phyloP scores from a whole-genome alignment of 2,113 vertebrate genomes.

The Hiodon tergisus region DNA sequence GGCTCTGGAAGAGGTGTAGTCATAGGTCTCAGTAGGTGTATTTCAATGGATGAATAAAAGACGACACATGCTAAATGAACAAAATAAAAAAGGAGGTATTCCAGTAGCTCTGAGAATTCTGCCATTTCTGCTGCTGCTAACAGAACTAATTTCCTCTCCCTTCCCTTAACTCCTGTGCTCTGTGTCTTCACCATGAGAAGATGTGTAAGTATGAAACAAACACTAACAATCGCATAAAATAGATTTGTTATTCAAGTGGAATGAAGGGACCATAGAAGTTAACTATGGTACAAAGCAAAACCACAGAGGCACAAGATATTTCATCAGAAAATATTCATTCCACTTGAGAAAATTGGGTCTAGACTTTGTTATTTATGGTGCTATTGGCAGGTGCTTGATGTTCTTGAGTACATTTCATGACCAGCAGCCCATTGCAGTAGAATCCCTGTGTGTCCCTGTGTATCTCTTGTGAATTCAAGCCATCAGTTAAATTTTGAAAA shows the following conservation, averaged over 20 bases:
- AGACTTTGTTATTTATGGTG: background rate
- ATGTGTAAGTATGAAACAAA: constrained; percentile 8
- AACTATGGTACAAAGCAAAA: background rate
- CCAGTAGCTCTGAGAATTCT: background rate
- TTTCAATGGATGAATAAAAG: background rate
- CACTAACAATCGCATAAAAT: background rate
- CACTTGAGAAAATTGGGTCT: background rate
- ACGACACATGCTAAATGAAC: background rate
- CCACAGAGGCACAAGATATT: no score
- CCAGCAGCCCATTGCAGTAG: background rate
- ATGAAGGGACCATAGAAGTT: background rate
- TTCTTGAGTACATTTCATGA: background rate
- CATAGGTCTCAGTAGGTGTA: no score
- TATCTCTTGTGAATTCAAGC: no score
- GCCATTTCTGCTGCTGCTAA: background rate
- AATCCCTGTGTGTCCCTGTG: background rate
- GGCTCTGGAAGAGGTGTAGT: no score
- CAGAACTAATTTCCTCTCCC: background rate
- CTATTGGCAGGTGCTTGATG: background rate
- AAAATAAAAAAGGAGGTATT: background rate
- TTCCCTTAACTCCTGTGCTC: background rate
- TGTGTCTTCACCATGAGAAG: background rate
- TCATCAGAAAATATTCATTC: no score
- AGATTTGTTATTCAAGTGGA: background rate
- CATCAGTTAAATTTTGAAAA: no score